Base-by-base conservation (phyloP, 2,888 invertebrate species). In the Pteria penguin region DNA sequence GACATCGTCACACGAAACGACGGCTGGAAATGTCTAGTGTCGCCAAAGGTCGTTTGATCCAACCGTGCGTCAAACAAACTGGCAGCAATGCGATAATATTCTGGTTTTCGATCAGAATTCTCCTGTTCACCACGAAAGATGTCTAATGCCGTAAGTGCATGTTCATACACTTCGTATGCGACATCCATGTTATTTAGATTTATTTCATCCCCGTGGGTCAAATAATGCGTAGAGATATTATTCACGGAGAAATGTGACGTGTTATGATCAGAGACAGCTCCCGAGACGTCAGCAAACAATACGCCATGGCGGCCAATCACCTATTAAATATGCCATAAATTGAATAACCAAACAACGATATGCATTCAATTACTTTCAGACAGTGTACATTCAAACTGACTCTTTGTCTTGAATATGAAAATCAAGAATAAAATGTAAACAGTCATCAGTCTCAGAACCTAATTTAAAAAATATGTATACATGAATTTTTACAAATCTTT, bases 131-230 rank as follows among this genome's bases (percentile, higher is more conserved):
- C 82, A 33, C 76, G 74, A 72, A 87, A 87, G 27, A 87, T 82
- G 55, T 86, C 83, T 24, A 70, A 45, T 0, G 85, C 79, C 1
- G 81, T 81, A 0, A 84, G 65, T 4, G 84, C 85, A 66, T 76
- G 72, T 27, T 81, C 76, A 62, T 84, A 83, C 31, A 63, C 36
- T 70, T 87, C 86, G 61, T 84, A 86, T 0, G 71, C 76, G 22
- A 86, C 79, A 5, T 72, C 67, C 29, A 73, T 79, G 58, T 80
- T 76, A 14, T 57, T 32, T 11, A 86, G 72, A 68, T 76, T 67
- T 26, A 86, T 81, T 33, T 58, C 71, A 75, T 88, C 88, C 14
- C 84, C 85, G 33, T 83, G 76, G 27, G 86, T 87, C 5, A 86
- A 76, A 63, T 83, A 88, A 5, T 82, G 78, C 29, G 84, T 62